These are phyloP conservation scores for Epirrhoe alternata DNA, from an alignment of 2,888 invertebrate species.

Conservation along the genomic window DNA sequence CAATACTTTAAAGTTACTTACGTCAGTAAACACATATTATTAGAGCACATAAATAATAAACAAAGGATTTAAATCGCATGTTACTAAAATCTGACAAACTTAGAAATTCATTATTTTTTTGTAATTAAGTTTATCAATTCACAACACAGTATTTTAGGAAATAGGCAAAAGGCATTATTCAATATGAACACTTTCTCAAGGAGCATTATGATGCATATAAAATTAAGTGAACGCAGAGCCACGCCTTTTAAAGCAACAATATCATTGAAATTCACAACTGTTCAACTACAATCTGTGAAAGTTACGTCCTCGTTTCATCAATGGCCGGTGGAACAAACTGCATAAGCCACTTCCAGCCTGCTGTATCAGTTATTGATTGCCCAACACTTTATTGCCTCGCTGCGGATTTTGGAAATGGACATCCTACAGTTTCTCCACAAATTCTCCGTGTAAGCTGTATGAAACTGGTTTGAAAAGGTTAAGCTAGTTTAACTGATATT, in stretches of 20 bases:
- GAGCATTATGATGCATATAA: background rate
- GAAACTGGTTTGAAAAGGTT: background rate
- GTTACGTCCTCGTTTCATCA: slow-evolving; percentile 24
- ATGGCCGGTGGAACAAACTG: slow-evolving; percentile 48
- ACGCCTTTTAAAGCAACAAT: background rate
- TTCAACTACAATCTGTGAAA: slow-evolving; percentile 17
- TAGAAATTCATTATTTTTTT: too few relatives aligned
- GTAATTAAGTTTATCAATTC: too few relatives aligned
- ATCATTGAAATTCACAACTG: background rate
- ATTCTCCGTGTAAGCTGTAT: slow-evolving; percentile 47
- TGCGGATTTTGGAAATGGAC: slow-evolving; percentile 54
- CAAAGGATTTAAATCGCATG: too few relatives aligned
- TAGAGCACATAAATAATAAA: too few relatives aligned
- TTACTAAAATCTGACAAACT: too few relatives aligned
- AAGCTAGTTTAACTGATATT: background rate
- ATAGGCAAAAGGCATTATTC: too few relatives aligned
- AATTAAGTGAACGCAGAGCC: background rate
- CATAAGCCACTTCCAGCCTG: slow-evolving; percentile 57
- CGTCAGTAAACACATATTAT: background rate
- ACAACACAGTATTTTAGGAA: too few relatives aligned
- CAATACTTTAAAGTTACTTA: background rate
- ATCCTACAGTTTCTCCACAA: slow-evolving; percentile 48
- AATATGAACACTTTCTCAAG: too few relatives aligned
- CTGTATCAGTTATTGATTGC: slow-evolving; percentile 67
- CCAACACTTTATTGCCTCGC: slow-evolving; percentile 56